A percentile compares a stretch with the other conserved stretches of the same genome.
phyloP scores from a whole-genome alignment of 2,888 invertebrate genomes.

The Bursaphelenchus okinawaensis region DNA sequence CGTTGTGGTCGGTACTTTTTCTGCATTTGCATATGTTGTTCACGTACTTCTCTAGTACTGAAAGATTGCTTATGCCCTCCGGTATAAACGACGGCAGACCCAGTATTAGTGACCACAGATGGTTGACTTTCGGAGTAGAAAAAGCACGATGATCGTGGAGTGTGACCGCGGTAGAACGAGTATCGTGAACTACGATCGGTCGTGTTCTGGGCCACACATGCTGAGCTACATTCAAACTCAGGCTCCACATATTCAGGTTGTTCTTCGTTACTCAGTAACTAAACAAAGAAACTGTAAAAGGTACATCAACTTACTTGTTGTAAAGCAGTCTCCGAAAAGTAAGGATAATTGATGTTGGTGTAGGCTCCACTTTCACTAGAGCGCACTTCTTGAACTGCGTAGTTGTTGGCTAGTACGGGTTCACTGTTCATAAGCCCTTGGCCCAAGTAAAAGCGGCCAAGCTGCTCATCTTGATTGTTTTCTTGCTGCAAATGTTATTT shows the following conservation, averaged over 20 bases:
- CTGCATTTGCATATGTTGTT: slow-evolving; percentile 53
- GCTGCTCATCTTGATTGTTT: neutral
- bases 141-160: slow-evolving; percentile 34
- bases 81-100: slow-evolving; percentile 16
- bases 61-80: slow-evolving; percentile 35
- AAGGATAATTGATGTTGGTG: neutral
- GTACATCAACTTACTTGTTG: neutral
- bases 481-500: too few species aligned
- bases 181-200: slow-evolving; percentile 6
- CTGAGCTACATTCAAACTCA: slow-evolving; percentile 8
- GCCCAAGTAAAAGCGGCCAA: neutral
- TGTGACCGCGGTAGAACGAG: slow-evolving; percentile 12
- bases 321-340: slow-evolving; percentile 5
- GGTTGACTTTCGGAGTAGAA: slow-evolving; percentile 28
- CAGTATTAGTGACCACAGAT: slow-evolving; percentile 25
- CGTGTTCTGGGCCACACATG: slow-evolving; percentile 2
- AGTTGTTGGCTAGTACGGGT: neutral
- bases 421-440: neutral
- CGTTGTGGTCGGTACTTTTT: slow-evolving; percentile 41
- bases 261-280: neutral
- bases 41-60: slow-evolving; percentile 48
- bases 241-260: neutral
- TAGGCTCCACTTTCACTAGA: neutral
- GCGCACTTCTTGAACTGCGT: neutral
- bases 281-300: neutral